Evolutionary conservation across 2,888 invertebrate species (phyloP), one percentile per base, ranked within the genome.

Genomic region (Saturnia japonica): DNA sequence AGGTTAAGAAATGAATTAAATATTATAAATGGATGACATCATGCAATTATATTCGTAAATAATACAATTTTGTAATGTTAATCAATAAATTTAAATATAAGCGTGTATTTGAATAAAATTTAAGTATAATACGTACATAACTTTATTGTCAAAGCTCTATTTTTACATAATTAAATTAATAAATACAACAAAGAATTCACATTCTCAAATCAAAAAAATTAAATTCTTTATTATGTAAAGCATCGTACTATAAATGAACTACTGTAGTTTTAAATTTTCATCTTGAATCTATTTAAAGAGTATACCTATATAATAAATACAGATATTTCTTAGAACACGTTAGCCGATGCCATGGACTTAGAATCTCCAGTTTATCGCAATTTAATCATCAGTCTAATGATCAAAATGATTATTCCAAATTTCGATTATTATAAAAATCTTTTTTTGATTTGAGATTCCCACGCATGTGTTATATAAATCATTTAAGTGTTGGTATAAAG

Each of bases 1-100:
- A 85, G 79, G 85, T 84, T 83, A 91, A 92, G 91, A 91, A 88
- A 93, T 93, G 91, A 84, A 90, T 88, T 87, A 86, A 86, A 81
- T 84, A 80, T 82, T 75, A 80, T 83, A 81, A 79, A 86, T 86
- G 84, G 83, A 88, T 90, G 91, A 86, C 80, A 75, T 73, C 93
- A 91, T 93, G 93, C 93, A 81, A 77, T 78, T 72, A 75, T 74
- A 75, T 74, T 60, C 57, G 40, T 40, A 64, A 75, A 74, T 68
- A 73, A 70, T 54, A 73, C 68, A 73, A 73, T 66, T 72, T 76
- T 74, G 47, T 70, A 60, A 72, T 74, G 76, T 62, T 71, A 74
- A 72, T 67, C 60, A 78, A 72, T 74, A 73, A 76, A 71, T 74
- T 51, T 67, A 54, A 51, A 22, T 22, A 51, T 25, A 64, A 69